phyloP scores from a whole-genome alignment of 2,113 vertebrate species.

The Pygoscelis antarcticus region DNA sequence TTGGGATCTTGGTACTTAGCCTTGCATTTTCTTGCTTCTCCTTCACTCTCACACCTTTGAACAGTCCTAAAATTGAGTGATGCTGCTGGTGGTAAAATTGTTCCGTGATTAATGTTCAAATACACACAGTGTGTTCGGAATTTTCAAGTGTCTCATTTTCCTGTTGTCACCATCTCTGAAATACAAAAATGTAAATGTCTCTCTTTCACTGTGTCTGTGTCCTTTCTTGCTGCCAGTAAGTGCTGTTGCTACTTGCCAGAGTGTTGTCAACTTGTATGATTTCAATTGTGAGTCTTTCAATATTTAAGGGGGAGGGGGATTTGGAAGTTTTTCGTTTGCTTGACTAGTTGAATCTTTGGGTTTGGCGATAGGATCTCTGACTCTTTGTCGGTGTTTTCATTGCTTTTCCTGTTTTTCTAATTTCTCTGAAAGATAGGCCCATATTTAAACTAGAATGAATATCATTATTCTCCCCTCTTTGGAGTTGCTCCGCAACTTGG shows the following conservation, averaged over 20 bases:
- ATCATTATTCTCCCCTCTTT: background rate
- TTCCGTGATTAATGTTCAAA: background rate
- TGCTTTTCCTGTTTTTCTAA: background rate
- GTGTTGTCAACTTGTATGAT: background rate
- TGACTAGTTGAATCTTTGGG: background rate
- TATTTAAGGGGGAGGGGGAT: background rate
- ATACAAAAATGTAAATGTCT: background rate
- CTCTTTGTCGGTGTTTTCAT: background rate
- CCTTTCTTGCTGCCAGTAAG: background rate
- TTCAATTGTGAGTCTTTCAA: background rate
- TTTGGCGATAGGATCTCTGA: background rate
- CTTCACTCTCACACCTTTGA: background rate
- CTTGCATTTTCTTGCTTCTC: background rate
- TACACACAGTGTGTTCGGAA: background rate
- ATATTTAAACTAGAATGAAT: background rate
- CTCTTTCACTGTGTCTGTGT: background rate
- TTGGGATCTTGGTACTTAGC: background rate
- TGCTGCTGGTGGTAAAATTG: background rate
- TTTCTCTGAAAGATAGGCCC: background rate
- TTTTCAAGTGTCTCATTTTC: background rate
- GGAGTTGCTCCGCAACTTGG: background rate
- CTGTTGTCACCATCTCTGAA: background rate
- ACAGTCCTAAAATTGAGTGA: background rate
- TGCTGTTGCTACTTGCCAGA: background rate
- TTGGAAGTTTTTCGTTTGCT: background rate